Evolutionary conservation across 2,797 vertebrate species (phyloP).

Genomic region (Chloroceryle inda): DNA sequence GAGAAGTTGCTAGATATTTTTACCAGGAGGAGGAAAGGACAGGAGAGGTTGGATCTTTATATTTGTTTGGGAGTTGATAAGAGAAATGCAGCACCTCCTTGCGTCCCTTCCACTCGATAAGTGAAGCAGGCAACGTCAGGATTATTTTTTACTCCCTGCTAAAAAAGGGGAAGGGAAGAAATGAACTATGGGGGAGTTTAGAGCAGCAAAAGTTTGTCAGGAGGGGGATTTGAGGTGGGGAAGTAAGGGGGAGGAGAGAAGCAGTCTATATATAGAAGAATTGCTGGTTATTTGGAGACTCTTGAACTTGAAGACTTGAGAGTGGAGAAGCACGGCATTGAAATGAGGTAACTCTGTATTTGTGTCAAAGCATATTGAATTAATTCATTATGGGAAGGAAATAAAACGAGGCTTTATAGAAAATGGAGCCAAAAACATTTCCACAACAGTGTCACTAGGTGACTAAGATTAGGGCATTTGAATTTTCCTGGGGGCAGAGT

Average conservation of each 20-base stretch:
- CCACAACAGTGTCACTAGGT: background rate
- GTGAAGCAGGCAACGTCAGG: background rate
- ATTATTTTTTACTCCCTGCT: background rate
- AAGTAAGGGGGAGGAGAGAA: background rate
- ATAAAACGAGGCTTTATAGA: background rate
- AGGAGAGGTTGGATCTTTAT: background rate
- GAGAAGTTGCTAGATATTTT: background rate
- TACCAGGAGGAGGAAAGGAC: background rate
- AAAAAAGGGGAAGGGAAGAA: background rate
- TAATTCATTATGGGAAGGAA: slow-evolving; percentile 15
- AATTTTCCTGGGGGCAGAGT: background rate
- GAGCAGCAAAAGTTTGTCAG: background rate
- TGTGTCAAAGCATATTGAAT: slow-evolving; percentile 8
- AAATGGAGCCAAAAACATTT: background rate
- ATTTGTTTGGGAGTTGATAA: background rate
- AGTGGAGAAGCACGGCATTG: accelerated
- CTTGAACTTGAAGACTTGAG: background rate
- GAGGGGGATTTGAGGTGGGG: background rate
- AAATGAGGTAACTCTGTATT: slow-evolving; percentile 32
- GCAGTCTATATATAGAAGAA: background rate
- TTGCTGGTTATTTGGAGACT: background rate
- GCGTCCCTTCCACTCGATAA: background rate
- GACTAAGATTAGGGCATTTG: background rate
- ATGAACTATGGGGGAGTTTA: background rate
- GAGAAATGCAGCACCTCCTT: background rate